A percentile compares a stretch with the other conserved stretches of the same genome.
These are phyloP conservation scores for Girardia tigrina DNA, from an alignment of 2,888 invertebrate genomes.

Conservation along the genomic window DNA sequence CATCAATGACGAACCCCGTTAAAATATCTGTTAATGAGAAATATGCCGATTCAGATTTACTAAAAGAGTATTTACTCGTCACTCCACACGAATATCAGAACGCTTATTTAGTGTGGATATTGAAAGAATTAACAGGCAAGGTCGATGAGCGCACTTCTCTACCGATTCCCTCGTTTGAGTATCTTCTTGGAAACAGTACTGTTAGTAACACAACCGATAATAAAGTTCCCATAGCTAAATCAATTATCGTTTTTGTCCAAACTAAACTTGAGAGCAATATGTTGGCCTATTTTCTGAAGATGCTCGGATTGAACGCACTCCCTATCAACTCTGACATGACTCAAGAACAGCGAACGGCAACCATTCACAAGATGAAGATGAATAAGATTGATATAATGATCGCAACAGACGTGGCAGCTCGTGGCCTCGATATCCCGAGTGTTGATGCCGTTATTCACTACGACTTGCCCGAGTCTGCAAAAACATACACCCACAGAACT, in stretches of 20 bases:
- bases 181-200: not conserved
- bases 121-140: not conserved
- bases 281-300: conserved; percentile 71
- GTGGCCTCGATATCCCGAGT: not conserved
- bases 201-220: conserved; percentile 46
- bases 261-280: conserved; percentile 83
- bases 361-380: conserved; percentile 85
- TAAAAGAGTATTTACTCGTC: conserved; percentile 83
- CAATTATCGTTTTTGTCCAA: conserved; percentile 87
- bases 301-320: conserved; percentile 78
- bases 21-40: conserved; percentile 86
- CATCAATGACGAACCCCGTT: conserved; percentile 79
- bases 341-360: conserved; percentile 82
- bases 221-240: no score
- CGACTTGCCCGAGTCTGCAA: not conserved
- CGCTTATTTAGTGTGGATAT: conserved; percentile 19
- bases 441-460: not conserved
- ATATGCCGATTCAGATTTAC: conserved; percentile 90
- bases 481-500: not conserved
- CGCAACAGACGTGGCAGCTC: conserved; percentile 91
- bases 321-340: conserved; percentile 98
- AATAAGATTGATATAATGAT: conserved; percentile 82
- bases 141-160: not conserved
- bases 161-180: not conserved
- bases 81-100: conserved; percentile 59